phyloP scores from a whole-genome alignment of 2,888 invertebrate genomes.

The Ischnus inquisitorius region DNA sequence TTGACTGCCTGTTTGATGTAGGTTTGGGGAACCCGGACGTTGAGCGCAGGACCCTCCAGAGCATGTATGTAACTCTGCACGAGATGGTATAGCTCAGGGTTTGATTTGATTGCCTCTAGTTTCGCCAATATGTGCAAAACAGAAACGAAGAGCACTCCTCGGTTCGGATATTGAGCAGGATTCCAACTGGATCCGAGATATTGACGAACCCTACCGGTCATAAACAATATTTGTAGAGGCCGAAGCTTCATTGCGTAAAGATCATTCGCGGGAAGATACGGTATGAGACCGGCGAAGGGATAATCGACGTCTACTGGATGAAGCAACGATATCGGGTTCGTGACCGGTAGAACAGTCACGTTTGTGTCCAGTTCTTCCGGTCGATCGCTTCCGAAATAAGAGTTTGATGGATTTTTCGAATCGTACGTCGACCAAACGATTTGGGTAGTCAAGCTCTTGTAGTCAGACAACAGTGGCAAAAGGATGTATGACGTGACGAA shows the following conservation, averaged over 20 bases:
- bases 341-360: conserved; percentile 55
- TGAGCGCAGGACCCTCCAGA: conserved; percentile 51
- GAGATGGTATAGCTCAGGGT: conserved; percentile 41
- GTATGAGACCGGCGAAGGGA: conserved; percentile 70
- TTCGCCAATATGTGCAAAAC: conserved; percentile 63
- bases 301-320: conserved; percentile 64
- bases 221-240: conserved; percentile 59
- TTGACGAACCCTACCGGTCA: conserved; percentile 5
- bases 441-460: conserved; percentile 34
- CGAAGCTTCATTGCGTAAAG: conserved; percentile 21
- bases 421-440: conserved; percentile 66
- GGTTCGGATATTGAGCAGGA: conserved; percentile 66
- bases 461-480: conserved; percentile 59
- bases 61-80: conserved; percentile 58
- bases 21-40: conserved; percentile 33
- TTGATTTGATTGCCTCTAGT: conserved; percentile 2
- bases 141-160: conserved; percentile 66
- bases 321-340: conserved; percentile 68
- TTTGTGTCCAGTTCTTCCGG: conserved; percentile 8
- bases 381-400: conserved; percentile 11
- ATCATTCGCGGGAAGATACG: conserved; percentile 34
- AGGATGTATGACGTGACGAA: conserved; percentile 64
- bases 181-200: conserved; percentile 65
- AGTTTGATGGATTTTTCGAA: conserved; percentile 32
- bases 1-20: not conserved